These are phyloP conservation scores for Sander lucioperca DNA, from an alignment of 2,113 vertebrate species.

Conservation along the genomic window DNA sequence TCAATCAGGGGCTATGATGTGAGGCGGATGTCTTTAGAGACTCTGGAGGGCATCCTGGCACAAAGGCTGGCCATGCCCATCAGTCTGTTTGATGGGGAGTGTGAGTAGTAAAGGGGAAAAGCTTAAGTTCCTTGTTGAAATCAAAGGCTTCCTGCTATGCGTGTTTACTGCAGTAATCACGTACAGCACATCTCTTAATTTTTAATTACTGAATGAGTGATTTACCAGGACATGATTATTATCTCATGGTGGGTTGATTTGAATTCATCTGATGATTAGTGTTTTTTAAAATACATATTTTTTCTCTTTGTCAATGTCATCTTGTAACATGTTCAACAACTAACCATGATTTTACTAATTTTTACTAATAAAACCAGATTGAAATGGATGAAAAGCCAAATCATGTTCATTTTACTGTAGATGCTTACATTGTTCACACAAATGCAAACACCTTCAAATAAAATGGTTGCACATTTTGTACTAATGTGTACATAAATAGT, in stretches of 20 bases:
- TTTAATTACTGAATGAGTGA: neutral
- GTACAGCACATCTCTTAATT: neutral
- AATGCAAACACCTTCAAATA: neutral
- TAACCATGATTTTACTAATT: conserved; percentile 6
- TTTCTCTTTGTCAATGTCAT: neutral
- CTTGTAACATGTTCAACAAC: neutral
- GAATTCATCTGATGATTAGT: neutral
- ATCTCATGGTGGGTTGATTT: neutral
- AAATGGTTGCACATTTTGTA: neutral
- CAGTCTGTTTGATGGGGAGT: conserved; percentile 64
- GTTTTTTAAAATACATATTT: neutral
- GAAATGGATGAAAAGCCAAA: neutral
- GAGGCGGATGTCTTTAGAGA: conserved; percentile 61
- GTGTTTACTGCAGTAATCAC: neutral
- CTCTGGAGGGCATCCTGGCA: conserved; percentile 68
- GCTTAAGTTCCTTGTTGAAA: neutral
- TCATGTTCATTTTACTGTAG: neutral
- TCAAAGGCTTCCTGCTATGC: neutral
- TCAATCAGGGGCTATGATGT: conserved; percentile 70
- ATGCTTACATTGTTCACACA: neutral
- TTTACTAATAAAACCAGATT: neutral
- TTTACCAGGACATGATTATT: neutral
- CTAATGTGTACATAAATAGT: neutral
- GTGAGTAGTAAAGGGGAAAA: conserved; percentile 24
- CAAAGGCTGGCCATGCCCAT: conserved; percentile 58